phyloP scores from a whole-genome alignment of 2,888 invertebrate genomes.

The Parnassius glacialis region DNA sequence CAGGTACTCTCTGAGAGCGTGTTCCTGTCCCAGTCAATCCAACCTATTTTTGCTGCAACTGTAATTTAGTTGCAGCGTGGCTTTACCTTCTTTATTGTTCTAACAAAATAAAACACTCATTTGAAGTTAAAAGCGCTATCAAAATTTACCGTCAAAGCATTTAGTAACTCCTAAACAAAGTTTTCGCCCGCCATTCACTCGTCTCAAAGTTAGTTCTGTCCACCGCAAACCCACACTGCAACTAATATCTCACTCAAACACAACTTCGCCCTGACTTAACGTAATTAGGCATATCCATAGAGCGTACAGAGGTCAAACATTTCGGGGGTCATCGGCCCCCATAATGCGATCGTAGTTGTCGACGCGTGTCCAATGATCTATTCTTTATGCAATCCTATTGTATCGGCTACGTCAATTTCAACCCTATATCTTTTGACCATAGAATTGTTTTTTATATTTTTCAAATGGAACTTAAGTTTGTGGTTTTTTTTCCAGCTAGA shows the following conservation, averaged over 20 bases:
- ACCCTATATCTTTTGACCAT: conserved; percentile 28
- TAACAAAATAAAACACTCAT: too few species aligned
- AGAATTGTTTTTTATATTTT: conserved; percentile 25
- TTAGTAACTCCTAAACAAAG: conserved; percentile 3
- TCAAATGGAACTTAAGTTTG: conserved; percentile 18
- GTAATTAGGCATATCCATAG: conserved; percentile 31
- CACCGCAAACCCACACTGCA: conserved; percentile 14
- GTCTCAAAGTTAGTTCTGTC: neutral
- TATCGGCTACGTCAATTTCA: conserved; percentile 27
- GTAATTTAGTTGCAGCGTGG: too few species aligned
- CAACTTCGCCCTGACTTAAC: conserved; percentile 9
- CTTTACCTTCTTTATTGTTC: too few species aligned
- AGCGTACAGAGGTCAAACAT: conserved; percentile 49
- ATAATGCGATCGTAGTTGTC: conserved; percentile 38
- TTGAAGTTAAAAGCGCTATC: too few species aligned
- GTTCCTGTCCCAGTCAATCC: too few species aligned
- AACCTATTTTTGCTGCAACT: too few species aligned
- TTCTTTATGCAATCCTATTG: conserved; percentile 34
- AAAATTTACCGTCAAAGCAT: conserved; percentile 2
- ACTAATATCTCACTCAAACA: conserved; percentile 25
- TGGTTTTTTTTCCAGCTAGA: conserved; percentile 45
- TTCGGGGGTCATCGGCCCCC: conserved; percentile 47
- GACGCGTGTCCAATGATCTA: conserved; percentile 58
- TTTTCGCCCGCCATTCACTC: conserved; percentile 1
- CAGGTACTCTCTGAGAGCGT: too few species aligned